A percentile compares a stretch with the other conserved stretches of the same genome.
phyloP scores from a whole-genome alignment of 2,113 vertebrate species.

The Litocranius walleri region DNA sequence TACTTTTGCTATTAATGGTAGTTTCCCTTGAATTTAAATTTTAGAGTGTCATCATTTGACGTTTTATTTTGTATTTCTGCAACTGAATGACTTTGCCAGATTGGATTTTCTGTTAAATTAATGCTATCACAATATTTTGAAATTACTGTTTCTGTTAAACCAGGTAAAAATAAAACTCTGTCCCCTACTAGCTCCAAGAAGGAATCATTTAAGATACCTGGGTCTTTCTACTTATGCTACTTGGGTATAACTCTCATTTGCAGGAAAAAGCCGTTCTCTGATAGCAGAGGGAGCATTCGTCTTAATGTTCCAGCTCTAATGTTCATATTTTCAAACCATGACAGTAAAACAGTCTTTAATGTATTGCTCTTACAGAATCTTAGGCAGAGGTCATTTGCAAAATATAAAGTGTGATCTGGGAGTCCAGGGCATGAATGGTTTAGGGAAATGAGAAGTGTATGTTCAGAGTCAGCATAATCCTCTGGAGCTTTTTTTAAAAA shows the following conservation, averaged over 20 bases:
- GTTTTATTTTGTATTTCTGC: background rate
- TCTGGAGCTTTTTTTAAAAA: background rate
- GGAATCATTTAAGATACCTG: background rate
- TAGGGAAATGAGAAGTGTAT: background rate
- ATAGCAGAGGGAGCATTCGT: background rate
- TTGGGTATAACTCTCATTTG: background rate
- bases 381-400: background rate
- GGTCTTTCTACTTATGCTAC: background rate
- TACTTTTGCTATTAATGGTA: conserved; percentile 2
- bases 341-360: background rate
- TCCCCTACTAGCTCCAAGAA: background rate
- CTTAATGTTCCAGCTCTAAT: background rate
- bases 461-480: background rate
- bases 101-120: background rate
- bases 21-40: conserved; percentile 27
- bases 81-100: background rate
- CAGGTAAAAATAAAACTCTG: background rate
- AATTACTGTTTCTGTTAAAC: background rate
- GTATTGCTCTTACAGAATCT: background rate
- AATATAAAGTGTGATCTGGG: background rate
- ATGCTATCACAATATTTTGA: background rate
- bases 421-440: background rate
- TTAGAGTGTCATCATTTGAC: background rate
- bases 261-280: background rate
- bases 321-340: background rate